Conservation (phyloP, 1,140 invertebrate species). For the Drosophila chauvacae region DNA sequence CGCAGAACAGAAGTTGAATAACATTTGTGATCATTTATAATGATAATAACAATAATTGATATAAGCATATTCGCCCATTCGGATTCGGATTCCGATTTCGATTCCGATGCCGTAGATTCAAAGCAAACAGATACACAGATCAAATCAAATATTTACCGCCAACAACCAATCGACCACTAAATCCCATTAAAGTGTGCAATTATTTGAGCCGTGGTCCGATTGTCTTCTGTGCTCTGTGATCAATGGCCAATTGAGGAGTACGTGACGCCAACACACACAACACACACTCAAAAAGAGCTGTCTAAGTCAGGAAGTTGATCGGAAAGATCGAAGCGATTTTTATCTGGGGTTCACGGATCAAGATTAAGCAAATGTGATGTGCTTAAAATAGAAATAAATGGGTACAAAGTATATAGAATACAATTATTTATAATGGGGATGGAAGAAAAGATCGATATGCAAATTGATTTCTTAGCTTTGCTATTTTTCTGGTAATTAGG, state of each 20-base stretch:
- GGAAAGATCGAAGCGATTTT: conserved; percentile 6
- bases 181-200: conserved; percentile 74
- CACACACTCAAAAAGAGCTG: neutral
- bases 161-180: conserved; percentile 28
- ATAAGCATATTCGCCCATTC: conserved; percentile 5
- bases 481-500: no score
- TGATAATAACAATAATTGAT: conserved; percentile 40
- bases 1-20: conserved; percentile 65
- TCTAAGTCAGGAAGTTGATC: conserved; percentile 32
- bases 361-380: conserved; percentile 11
- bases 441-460: neutral
- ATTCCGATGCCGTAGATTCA: conserved; percentile 1
- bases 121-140: conserved; percentile 18
- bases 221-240: conserved; percentile 12
- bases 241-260: conserved; percentile 38
- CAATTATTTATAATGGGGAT: neutral
- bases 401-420: neutral
- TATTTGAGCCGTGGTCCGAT: conserved; percentile 50
- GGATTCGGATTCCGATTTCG: neutral
- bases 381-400: neutral
- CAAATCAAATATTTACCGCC: conserved; percentile 24
- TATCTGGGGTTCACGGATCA: conserved; percentile 29
- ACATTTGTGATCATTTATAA: conserved; percentile 53
- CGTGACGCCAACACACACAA: conserved; percentile 28
- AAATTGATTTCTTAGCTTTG: no score